Conservation (phyloP, 2,113 vertebrate genomes). For the Chrysochloris asiatica region DNA sequence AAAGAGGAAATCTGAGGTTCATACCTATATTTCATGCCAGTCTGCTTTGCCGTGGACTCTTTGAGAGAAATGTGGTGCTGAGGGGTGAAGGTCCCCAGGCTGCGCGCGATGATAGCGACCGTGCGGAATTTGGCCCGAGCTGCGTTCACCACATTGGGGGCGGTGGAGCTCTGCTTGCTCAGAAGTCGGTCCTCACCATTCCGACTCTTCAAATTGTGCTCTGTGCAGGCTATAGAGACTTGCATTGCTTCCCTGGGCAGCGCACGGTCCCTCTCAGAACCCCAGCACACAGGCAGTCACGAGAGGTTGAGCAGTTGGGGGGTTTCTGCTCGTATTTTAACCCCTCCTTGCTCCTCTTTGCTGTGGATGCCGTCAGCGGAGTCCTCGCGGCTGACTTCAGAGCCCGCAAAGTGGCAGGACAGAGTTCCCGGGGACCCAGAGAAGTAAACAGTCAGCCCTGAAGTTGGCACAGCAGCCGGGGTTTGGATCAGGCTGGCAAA, state of each 20-base stretch:
- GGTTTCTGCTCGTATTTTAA: not conserved
- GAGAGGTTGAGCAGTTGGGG: slow-evolving; percentile 33
- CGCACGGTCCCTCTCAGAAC: slow-evolving; percentile 71
- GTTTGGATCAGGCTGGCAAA: not conserved
- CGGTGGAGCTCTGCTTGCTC: slow-evolving; percentile 93
- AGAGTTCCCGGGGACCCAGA: slow-evolving; percentile 12
- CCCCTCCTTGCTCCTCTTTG: slow-evolving; percentile 9
- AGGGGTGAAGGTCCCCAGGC: slow-evolving; percentile 96
- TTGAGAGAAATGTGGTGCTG: slow-evolving; percentile 99
- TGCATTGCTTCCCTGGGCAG: slow-evolving; percentile 90
- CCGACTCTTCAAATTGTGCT: slow-evolving; percentile 96
- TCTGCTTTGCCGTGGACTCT: slow-evolving; percentile 98
- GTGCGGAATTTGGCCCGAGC: slow-evolving; percentile 97
- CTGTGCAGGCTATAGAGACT: slow-evolving; percentile 99
- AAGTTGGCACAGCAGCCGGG: slow-evolving; percentile 60
- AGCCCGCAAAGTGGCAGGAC: slow-evolving; percentile 21
- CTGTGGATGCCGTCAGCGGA: not conserved
- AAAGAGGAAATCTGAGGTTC: slow-evolving; percentile 68
- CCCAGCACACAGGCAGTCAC: slow-evolving; percentile 55
- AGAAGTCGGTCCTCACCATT: slow-evolving; percentile 94
- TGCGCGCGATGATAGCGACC: slow-evolving; percentile 98
- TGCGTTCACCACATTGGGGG: slow-evolving; percentile 95
- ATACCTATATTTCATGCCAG: slow-evolving; percentile 99
- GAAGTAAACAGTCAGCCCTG: slow-evolving; percentile 19
- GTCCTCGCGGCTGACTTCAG: not conserved